These are phyloP conservation scores for Drosophila albomicans DNA, from an alignment of 1,140 invertebrate species.

Conservation along the genomic window DNA sequence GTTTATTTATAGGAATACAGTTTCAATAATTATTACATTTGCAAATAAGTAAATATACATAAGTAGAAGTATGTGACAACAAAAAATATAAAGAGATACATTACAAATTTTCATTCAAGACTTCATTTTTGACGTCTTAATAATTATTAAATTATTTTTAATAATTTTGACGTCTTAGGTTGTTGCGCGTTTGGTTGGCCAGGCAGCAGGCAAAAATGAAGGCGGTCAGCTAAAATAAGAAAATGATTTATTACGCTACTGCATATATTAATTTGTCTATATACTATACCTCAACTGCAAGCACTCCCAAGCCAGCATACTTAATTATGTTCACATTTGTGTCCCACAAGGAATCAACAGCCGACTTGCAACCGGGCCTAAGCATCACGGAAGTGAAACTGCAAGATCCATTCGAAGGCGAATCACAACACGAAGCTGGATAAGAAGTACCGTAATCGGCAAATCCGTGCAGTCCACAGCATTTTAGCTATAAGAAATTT, in stretches of 20 bases:
- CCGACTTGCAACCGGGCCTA: constrained; percentile 84
- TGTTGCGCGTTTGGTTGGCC: constrained; percentile 79
- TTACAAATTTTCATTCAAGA: not conserved
- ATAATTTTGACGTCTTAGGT: constrained; percentile 63
- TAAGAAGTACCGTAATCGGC: constrained; percentile 84
- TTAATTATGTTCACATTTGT: constrained; percentile 87
- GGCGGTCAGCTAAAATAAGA: constrained; percentile 64
- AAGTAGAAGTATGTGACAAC: not conserved
- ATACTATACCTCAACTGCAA: constrained; percentile 88
- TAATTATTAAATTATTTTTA: constrained; percentile 27
- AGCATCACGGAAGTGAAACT: constrained; percentile 68
- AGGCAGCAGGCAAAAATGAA: constrained; percentile 81
- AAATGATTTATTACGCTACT: not conserved
- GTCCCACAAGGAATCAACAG: constrained; percentile 85
- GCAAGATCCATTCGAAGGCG: constrained; percentile 73
- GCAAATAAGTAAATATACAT: constrained; percentile 6
- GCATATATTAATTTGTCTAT: not conserved
- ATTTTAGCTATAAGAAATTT: constrained; percentile 86
- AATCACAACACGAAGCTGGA: constrained; percentile 84
- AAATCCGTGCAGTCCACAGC: constrained; percentile 87
- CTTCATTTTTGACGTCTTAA: constrained; percentile 63
- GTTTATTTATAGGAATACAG: constrained; percentile 7
- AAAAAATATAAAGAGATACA: constrained; percentile 2
- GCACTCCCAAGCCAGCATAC: constrained; percentile 88
- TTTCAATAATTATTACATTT: not conserved